phyloP scores from a whole-genome alignment of 2,113 vertebrate species.

The Eptesicus fuscus region DNA sequence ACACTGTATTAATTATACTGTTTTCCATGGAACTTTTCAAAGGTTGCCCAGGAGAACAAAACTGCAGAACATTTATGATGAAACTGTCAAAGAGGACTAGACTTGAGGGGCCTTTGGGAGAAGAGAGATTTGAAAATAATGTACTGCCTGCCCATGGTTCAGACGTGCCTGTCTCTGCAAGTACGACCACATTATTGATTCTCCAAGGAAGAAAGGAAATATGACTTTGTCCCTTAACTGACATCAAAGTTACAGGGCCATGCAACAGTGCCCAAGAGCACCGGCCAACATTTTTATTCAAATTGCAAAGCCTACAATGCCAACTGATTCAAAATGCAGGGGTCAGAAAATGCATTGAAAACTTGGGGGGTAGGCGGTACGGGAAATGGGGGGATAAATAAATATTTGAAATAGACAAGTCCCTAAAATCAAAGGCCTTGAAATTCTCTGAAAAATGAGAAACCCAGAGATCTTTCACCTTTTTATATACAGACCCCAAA shows the following conservation, averaged over 20 bases:
- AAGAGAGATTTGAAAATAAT: slow-evolving; percentile 73
- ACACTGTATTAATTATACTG: slow-evolving; percentile 60
- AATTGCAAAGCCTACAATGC: not conserved
- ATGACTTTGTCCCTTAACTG: slow-evolving; percentile 70
- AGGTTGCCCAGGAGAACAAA: slow-evolving; percentile 41
- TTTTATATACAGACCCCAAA: not conserved
- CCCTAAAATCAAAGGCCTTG: not conserved
- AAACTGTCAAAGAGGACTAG: slow-evolving; percentile 67
- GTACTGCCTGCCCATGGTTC: slow-evolving; percentile 39
- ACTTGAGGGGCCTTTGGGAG: slow-evolving; percentile 62
- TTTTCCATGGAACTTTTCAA: slow-evolving; percentile 58
- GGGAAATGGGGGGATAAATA: not conserved
- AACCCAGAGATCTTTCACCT: not conserved
- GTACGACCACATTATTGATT: slow-evolving; percentile 66
- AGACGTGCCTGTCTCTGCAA: slow-evolving; percentile 58
- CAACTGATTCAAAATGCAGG: not conserved
- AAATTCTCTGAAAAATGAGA: slow-evolving; percentile 13
- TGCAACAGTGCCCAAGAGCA: not conserved
- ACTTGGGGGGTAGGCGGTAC: too few relatives aligned
- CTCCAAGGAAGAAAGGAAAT: slow-evolving; percentile 69
- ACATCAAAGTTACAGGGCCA: slow-evolving; percentile 53
- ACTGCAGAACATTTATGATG: slow-evolving; percentile 46
- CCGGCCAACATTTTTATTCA: slow-evolving; percentile 39
- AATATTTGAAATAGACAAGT: not conserved
- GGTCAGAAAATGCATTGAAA: not conserved